A percentile compares a stretch with the other conserved stretches of the same genome.
Evolutionary conservation across 2,888 invertebrate species (phyloP).

Genomic region (Meta bourneti): DNA sequence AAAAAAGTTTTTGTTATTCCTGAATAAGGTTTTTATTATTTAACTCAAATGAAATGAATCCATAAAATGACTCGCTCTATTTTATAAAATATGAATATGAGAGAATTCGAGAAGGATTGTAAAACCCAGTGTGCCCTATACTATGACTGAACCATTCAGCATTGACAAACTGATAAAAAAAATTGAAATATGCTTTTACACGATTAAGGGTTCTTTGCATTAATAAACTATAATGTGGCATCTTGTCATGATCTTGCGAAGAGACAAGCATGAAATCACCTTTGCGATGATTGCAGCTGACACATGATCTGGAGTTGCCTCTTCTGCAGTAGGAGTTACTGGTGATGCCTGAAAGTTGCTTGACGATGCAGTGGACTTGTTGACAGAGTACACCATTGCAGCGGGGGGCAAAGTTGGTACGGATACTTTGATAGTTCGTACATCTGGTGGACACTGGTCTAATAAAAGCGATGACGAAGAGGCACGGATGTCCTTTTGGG

Average conservation of each 20-base stretch:
- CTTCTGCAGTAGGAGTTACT: conserved; percentile 26
- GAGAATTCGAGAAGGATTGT: too few relatives aligned
- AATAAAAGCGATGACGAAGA: conserved; percentile 55
- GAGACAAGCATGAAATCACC: conserved; percentile 82
- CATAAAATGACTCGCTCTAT: too few relatives aligned
- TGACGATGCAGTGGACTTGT: conserved; percentile 25
- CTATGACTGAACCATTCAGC: too few relatives aligned
- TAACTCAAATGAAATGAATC: too few relatives aligned
- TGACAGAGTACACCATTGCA: conserved; percentile 86
- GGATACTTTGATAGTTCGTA: conserved; percentile 87
- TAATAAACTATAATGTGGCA: too few relatives aligned
- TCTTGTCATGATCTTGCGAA: background rate
- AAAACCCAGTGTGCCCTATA: too few relatives aligned
- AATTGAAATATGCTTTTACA: too few relatives aligned
- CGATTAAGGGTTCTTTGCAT: too few relatives aligned
- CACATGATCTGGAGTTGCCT: conserved; percentile 81
- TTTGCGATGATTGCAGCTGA: conserved; percentile 95
- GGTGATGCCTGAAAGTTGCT: conserved; percentile 17
- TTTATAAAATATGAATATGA: too few relatives aligned
- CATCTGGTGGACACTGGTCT: conserved; percentile 81
- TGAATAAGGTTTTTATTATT: too few relatives aligned
- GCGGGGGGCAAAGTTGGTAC: conserved; percentile 91
- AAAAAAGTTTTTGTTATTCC: too few relatives aligned
- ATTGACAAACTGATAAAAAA: too few relatives aligned
- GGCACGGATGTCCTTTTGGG: conserved; percentile 66